phyloP scores from a whole-genome alignment of 2,113 vertebrate species.

The Callaeas wilsoni region DNA sequence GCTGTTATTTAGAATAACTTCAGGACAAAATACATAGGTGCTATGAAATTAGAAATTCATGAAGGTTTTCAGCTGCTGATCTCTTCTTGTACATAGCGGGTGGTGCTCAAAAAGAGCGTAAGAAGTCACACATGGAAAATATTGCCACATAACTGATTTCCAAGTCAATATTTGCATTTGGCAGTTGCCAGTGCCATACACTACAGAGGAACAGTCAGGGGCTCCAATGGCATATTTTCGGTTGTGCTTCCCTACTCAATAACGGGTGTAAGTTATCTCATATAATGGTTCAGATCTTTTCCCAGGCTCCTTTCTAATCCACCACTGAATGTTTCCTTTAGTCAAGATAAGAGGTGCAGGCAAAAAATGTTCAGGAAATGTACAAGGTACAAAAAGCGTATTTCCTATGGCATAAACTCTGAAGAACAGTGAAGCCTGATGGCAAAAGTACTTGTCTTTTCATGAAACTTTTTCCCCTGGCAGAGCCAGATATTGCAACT shows the following conservation, averaged over 20 bases:
- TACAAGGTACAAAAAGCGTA: neutral
- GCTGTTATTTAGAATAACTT: neutral
- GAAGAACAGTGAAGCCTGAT: neutral
- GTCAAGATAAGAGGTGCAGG: neutral
- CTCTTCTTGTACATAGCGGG: neutral
- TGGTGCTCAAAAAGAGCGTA: neutral
- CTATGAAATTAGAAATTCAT: neutral
- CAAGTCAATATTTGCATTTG: neutral
- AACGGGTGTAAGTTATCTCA: neutral
- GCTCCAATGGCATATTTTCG: neutral
- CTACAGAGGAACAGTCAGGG: neutral
- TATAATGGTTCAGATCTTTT: neutral
- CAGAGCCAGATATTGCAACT: neutral
- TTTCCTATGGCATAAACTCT: neutral
- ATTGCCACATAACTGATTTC: neutral
- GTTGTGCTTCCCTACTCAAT: neutral
- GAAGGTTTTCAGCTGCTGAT: neutral
- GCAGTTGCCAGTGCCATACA: neutral
- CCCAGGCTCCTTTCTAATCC: neutral
- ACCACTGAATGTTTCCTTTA: neutral
- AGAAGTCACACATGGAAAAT: neutral
- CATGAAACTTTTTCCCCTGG: neutral
- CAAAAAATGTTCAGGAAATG: neutral
- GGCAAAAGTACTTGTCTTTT: neutral
- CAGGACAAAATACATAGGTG: neutral